phyloP scores from a whole-genome alignment of 2,888 invertebrate genomes.

The Eilema griseolum region DNA sequence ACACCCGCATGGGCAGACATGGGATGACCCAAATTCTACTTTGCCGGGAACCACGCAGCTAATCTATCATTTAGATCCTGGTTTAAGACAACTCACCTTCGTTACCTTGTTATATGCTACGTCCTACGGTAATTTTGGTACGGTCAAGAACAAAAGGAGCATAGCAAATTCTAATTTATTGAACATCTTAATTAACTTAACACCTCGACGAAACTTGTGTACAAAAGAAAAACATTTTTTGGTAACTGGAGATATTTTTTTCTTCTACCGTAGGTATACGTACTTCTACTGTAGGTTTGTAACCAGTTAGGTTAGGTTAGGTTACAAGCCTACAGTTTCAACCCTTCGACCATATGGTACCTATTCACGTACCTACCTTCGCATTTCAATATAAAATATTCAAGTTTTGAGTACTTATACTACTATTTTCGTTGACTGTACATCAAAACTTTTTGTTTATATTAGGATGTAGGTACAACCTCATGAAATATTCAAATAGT shows the following conservation, averaged over 20 bases:
- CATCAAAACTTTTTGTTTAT: background rate
- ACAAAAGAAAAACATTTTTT: too few relatives aligned
- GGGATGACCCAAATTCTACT: too few relatives aligned
- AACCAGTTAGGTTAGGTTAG: too few relatives aligned
- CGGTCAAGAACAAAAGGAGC: background rate
- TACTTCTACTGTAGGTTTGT: too few relatives aligned
- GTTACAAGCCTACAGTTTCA: too few relatives aligned
- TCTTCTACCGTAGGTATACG: too few relatives aligned
- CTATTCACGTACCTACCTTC: too few relatives aligned
- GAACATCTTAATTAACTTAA: too few relatives aligned
- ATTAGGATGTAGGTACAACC: background rate
- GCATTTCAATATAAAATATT: background rate
- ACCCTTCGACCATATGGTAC: background rate
- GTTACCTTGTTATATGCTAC: background rate
- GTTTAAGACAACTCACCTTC: background rate
- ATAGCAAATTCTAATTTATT: background rate
- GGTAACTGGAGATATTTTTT: too few relatives aligned
- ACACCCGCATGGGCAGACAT: too few relatives aligned
- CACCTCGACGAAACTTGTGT: too few relatives aligned
- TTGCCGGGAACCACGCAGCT: too few relatives aligned
- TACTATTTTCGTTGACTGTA: background rate
- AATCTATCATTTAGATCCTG: background rate
- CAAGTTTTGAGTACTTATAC: background rate
- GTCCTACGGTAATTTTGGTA: conserved; percentile 2
- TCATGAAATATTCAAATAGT: conserved; percentile 20